Percentiles rank a stretch among this genome's conserved stretches.
phyloP scores from a whole-genome alignment of 2,113 vertebrate species.

The Equus przewalskii region DNA sequence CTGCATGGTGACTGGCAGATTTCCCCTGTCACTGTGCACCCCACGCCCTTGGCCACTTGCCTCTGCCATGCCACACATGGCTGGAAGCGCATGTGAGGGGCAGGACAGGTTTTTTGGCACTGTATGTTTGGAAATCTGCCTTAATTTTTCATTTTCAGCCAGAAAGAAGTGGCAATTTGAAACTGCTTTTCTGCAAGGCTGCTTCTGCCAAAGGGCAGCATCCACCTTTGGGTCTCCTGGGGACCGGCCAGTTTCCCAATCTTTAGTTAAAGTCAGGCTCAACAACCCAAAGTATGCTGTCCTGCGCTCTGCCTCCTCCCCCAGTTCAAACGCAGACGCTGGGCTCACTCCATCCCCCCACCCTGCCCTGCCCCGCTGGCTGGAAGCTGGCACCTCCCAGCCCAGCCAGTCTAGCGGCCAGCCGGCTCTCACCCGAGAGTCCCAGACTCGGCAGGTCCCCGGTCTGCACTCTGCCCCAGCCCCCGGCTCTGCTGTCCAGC shows the following conservation, averaged over 20 bases:
- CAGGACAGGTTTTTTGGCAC: too few species aligned
- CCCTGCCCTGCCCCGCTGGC: neutral
- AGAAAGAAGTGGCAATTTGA: neutral
- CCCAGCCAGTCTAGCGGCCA: neutral
- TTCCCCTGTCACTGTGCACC: fast-evolving
- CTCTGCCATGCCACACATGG: neutral
- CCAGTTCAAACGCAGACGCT: too few species aligned
- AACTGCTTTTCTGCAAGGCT: neutral
- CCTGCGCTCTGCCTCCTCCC: neutral
- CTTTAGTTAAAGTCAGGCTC: neutral
- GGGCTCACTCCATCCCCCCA: too few species aligned
- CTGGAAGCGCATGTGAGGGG: neutral
- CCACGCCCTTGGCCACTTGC: neutral
- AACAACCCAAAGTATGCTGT: neutral
- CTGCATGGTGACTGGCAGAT: neutral
- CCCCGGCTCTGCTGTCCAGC: neutral
- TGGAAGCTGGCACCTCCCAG: neutral
- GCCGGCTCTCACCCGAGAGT: fast-evolving
- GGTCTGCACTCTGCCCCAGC: neutral
- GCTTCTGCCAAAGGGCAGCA: neutral
- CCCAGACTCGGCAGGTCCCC: neutral
- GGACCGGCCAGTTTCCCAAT: fast-evolving
- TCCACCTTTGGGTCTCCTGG: neutral
- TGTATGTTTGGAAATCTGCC: neutral
- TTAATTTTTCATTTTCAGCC: neutral